Evolutionary conservation across 2,797 vertebrate genomes (phyloP).

Genomic region (Mus caroli): DNA sequence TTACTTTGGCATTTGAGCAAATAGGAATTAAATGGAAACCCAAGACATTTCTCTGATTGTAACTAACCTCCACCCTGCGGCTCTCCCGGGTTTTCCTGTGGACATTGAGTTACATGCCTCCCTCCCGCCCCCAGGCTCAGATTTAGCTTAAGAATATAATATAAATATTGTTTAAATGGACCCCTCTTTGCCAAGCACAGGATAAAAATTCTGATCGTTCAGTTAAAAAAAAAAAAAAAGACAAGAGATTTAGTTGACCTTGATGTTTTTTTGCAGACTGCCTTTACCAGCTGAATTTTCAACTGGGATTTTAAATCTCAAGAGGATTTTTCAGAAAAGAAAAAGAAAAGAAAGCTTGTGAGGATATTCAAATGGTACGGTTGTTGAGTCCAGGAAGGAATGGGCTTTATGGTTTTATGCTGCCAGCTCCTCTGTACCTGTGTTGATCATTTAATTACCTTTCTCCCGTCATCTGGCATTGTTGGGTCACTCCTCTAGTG

Average conservation of each 20-base stretch:
- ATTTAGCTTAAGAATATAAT: slow-evolving; percentile 77
- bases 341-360: slow-evolving; percentile 15
- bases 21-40: slow-evolving; percentile 80
- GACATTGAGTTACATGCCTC: slow-evolving; percentile 30
- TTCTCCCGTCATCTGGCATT: neutral
- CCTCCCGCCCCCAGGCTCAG: neutral
- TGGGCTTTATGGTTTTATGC: neutral
- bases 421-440: neutral
- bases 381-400: slow-evolving; percentile 2
- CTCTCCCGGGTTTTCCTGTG: slow-evolving; percentile 54
- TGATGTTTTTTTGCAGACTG: slow-evolving; percentile 18
- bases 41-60: slow-evolving; percentile 65
- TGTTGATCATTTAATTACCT: neutral
- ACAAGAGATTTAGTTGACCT: slow-evolving; percentile 69
- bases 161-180: slow-evolving; percentile 70
- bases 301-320: slow-evolving; percentile 65
- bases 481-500: neutral
- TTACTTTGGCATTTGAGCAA: slow-evolving; percentile 83
- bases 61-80: slow-evolving; percentile 57
- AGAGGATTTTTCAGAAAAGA: neutral
- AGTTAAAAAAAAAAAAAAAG: slow-evolving; percentile 46
- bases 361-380: slow-evolving; percentile 3
- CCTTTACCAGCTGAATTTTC: slow-evolving; percentile 55
- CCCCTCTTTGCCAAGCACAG: neutral
- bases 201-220: slow-evolving; percentile 50